These are phyloP conservation scores for Tupaia chinensis DNA, from an alignment of 2,113 vertebrate genomes.

Conservation along the genomic window DNA sequence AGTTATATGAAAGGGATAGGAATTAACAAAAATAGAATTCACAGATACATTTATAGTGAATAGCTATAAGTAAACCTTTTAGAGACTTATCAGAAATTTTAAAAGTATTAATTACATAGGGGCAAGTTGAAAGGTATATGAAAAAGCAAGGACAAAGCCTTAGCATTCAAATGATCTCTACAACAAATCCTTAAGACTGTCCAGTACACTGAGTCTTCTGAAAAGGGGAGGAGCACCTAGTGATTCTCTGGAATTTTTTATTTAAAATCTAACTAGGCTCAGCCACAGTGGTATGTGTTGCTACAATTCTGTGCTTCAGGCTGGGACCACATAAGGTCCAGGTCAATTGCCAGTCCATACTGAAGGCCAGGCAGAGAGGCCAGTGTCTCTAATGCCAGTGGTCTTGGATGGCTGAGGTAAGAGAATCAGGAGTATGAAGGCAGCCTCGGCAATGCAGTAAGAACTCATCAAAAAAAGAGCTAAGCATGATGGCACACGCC, in stretches of 20 bases:
- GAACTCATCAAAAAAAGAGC: too few relatives aligned
- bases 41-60: not conserved
- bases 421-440: too few relatives aligned
- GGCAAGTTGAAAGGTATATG: not conserved
- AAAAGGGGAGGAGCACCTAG: not conserved
- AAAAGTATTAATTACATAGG: not conserved
- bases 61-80: not conserved
- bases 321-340: too few relatives aligned
- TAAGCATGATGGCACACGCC: too few relatives aligned
- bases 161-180: not conserved
- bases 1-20: not conserved
- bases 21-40: constrained; percentile 5
- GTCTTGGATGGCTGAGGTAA: too few relatives aligned
- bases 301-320: too few relatives aligned
- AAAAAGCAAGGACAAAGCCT: not conserved
- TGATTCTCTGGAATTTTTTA: not conserved
- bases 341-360: too few relatives aligned
- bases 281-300: too few relatives aligned
- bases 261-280: not conserved
- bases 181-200: not conserved
- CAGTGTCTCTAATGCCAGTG: too few relatives aligned
- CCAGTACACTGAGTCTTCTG: not conserved
- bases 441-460: too few relatives aligned
- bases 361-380: too few relatives aligned
- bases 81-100: not conserved